Conservation (phyloP, 2,888 invertebrate genomes). For the Acleris holmiana region DNA sequence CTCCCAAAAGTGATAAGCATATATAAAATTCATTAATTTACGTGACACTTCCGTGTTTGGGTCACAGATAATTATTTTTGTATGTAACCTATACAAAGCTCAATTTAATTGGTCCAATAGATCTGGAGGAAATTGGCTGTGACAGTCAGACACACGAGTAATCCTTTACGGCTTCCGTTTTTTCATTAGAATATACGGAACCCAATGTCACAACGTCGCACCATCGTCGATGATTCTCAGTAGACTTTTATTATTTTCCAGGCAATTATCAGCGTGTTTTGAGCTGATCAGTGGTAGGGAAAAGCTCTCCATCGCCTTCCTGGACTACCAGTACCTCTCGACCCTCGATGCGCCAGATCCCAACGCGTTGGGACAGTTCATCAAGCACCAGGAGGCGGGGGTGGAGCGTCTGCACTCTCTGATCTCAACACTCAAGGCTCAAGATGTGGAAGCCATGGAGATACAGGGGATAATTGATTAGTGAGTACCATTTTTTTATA, state of each 20-base stretch:
- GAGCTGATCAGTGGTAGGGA: conserved; percentile 65
- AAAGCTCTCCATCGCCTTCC: conserved; percentile 44
- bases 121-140: too few species aligned
- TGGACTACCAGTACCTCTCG: conserved; percentile 12
- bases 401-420: conserved; percentile 57
- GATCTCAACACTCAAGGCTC: conserved; percentile 60
- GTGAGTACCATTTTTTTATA: conserved; percentile 51
- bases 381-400: conserved; percentile 54
- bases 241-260: conserved; percentile 47
- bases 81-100: too few species aligned
- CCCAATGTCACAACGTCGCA: too few species aligned
- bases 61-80: too few species aligned
- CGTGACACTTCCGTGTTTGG: too few species aligned
- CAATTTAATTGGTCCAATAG: too few species aligned
- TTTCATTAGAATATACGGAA: too few species aligned
- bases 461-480: conserved; percentile 53
- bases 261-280: conserved; percentile 64
- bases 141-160: too few species aligned
- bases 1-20: too few species aligned
- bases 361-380: conserved; percentile 41
- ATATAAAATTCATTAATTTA: too few species aligned
- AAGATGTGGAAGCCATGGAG: conserved; percentile 47
- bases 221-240: too few species aligned
- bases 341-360: conserved; percentile 34
- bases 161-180: too few species aligned